Conservation (phyloP, 2,888 invertebrate species). For the Cantharis flavilabris region DNA sequence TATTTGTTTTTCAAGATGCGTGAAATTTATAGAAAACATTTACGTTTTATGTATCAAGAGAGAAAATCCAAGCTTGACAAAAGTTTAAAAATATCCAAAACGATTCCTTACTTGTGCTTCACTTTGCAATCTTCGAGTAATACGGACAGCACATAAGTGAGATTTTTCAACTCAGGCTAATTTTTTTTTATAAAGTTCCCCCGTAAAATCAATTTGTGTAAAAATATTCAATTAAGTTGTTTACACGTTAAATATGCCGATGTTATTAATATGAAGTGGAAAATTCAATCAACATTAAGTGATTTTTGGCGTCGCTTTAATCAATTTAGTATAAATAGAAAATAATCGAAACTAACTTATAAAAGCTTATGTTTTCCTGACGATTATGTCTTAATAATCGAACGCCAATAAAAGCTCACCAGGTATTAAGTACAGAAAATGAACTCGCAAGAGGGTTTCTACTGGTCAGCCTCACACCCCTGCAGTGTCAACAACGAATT, state of each 20-base stretch:
- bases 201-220: not conserved
- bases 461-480: not conserved
- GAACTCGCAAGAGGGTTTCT: not conserved
- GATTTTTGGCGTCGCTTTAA: not conserved
- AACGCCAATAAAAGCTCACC: not conserved
- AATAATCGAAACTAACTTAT: not conserved
- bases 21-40: not conserved
- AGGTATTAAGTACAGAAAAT: not conserved
- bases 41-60: not conserved
- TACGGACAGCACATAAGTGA: not conserved
- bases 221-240: not conserved
- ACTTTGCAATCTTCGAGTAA: not conserved
- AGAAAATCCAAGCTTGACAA: not conserved
- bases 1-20: not conserved
- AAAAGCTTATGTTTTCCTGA: not conserved
- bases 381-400: not conserved
- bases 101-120: not conserved
- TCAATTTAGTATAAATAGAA: not conserved
- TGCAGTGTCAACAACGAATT: not conserved
- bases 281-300: not conserved
- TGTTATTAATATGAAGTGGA: not conserved
- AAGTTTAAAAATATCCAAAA: not conserved
- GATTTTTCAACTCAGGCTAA: not conserved
- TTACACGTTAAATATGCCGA: not conserved
- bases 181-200: not conserved